Base-by-base conservation (phyloP, 2,888 invertebrate species). In the Patella pellucida region DNA sequence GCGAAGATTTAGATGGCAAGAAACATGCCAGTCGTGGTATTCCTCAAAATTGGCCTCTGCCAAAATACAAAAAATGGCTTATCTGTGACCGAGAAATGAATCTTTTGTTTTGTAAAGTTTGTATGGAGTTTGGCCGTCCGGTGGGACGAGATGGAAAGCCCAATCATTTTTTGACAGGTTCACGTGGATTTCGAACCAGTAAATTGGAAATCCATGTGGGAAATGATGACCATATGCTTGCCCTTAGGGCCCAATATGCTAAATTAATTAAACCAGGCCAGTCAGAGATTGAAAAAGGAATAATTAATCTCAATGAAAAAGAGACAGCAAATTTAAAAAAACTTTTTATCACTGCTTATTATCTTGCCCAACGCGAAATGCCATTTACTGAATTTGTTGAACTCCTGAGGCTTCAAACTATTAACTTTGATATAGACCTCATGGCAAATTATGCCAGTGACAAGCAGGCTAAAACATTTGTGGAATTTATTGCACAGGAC, bases 171-270 rank as follows among this genome's bases (percentile, higher is more conserved):
- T 23, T 68, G 31, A 68, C 68, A 15, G 68, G 68, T 15, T 68
- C 68, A 19, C 27, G 41, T 31, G 68, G 68, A 31, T 68, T 68
- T 19, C 23, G 68, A 68, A 68, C 68, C 15, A 68, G 68, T 19
- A 68, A 68, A 68, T 68, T 68, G 41, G 16, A 68, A 68, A 68
- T 15, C 41, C 68, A 68, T n/a, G 16, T 27, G 27, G 68, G 23
- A 68, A 68, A 41, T 68, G 68, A 68, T 68, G 68, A 68, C 23
- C 68, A 68, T 68, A 31, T 68, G n/a, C 68, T 68, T 14, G 68
- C 68, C 15, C 68, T 68, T 15, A 68, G 68, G 0, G 68, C 68
- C 16, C 68, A 68, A 68, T 31, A 31, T 31, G 68, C 68, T 12
- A 23, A 15, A 27, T 16, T 23, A 41, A 31, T 68, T 31, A 68